phyloP scores from a whole-genome alignment of 2,888 invertebrate genomes.

The Neoascia interrupta region DNA sequence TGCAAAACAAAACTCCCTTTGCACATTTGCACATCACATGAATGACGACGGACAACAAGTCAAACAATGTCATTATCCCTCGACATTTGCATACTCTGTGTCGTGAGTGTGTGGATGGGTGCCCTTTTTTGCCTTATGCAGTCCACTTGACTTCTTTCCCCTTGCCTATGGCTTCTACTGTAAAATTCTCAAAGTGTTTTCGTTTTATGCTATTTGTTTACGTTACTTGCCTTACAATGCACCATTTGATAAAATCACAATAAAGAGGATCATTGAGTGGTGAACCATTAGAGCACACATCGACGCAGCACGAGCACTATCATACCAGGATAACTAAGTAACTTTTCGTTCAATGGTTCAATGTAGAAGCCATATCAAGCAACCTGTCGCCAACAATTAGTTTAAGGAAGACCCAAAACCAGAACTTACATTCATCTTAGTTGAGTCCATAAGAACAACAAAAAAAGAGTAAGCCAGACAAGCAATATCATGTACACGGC shows the following conservation, averaged over 20 bases:
- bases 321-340: conserved; percentile 33
- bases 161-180: no score
- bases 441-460: conserved; percentile 32
- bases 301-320: no score
- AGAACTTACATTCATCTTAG: conserved; percentile 49
- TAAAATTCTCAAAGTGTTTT: conserved; percentile 24
- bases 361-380: not conserved
- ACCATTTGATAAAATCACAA: conserved; percentile 22
- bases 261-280: not conserved
- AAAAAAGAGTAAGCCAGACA: not conserved
- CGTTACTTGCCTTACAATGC: conserved; percentile 43
- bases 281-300: conserved; percentile 31
- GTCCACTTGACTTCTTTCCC: no score
- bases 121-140: conserved; percentile 37
- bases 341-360: not conserved
- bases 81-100: conserved; percentile 57
- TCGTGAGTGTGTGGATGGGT: conserved; percentile 5
- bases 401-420: conserved; percentile 20
- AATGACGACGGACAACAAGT: conserved; percentile 60
- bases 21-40: conserved; percentile 49
- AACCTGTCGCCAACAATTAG: conserved; percentile 40
- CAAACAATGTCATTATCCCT: conserved; percentile 69
- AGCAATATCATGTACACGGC: no score
- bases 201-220: conserved; percentile 42
- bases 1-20: conserved; percentile 28